Base-by-base conservation (phyloP, 2,113 vertebrate genomes). In the Leucosticte australis region DNA sequence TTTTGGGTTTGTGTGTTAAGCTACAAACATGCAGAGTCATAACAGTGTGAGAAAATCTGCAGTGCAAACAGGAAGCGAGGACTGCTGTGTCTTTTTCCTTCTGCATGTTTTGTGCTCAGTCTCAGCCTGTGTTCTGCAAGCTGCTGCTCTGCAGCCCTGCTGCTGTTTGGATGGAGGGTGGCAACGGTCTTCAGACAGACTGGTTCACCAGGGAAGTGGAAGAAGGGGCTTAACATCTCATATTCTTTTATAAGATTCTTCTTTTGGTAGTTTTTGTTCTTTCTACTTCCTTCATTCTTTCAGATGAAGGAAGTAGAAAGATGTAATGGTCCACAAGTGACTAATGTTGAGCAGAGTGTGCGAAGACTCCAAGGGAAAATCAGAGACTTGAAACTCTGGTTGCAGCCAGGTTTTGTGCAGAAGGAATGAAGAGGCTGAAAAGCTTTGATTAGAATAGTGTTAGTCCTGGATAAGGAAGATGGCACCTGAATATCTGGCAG, bases 1-100 rank as follows among this genome's bases (percentile, higher is more conserved):
- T 96, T 97, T 91, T 49, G 87, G 89, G 31, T 76, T 75, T 65
- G 49, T 94, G 81, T 83, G 81, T 87, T 94, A 91, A 65, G 70
- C 79, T 92, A 31, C 75, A 87, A 83, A 89, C 55, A 79, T 69
- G 77, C 89, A 73, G 80, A 96, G 87, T 91, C 87, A 41, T 92
- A 87, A 79, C 77, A 73, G 53, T 57, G 80, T 76, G 84, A 92
- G 91, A 83, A 82, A 82, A 94, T 42, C 46, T n/a, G 8, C 42
- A 68, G 74, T 14, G 70, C 60, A n/a, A 63, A 56, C 0, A 7
- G 84, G 78, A 87, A 89, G 31, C 2, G 0, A 78, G 44, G 30
- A 2, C 33, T 62, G 46, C 64, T 0, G 0, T n/a, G 10, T 67
- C 28, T 87, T 15, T 68, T 41, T 53, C 18, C 44, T 44, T 10